Conservation (phyloP, 2,113 vertebrate species). For the Sinocyclocheilus grahami region DNA sequence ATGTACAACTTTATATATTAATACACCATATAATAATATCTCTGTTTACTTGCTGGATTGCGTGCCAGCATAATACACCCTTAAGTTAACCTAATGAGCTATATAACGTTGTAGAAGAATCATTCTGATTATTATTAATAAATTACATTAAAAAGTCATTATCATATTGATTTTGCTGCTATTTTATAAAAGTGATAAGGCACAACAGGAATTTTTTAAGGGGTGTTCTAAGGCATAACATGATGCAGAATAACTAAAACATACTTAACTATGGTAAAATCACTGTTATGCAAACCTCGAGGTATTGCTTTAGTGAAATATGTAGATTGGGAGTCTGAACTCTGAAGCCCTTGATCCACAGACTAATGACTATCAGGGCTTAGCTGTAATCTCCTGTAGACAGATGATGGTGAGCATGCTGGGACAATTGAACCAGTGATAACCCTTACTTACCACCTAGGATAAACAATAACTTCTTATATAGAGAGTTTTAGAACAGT, state of each 20-base stretch:
- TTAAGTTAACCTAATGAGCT: background rate
- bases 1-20: background rate
- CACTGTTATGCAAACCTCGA: background rate
- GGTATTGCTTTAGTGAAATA: slow-evolving; percentile 9
- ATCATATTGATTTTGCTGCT: background rate
- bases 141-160: background rate
- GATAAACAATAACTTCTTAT: slow-evolving; percentile 15
- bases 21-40: background rate
- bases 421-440: background rate
- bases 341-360: slow-evolving; percentile 54
- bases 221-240: background rate
- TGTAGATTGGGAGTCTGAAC: slow-evolving; percentile 29
- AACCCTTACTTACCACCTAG: background rate
- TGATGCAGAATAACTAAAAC: background rate
- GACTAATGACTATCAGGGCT: slow-evolving; percentile 70
- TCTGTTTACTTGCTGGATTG: background rate
- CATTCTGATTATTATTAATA: background rate
- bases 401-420: slow-evolving; percentile 36
- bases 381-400: slow-evolving; percentile 68
- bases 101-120: background rate
- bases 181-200: background rate
- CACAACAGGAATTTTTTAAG: background rate
- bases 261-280: background rate
- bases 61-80: background rate
- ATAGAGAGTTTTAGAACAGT: background rate